Percentiles rank a stretch among this genome's conserved stretches.
Evolutionary conservation across 2,797 vertebrate species (phyloP).

Genomic region (Sebastes miniatus): DNA sequence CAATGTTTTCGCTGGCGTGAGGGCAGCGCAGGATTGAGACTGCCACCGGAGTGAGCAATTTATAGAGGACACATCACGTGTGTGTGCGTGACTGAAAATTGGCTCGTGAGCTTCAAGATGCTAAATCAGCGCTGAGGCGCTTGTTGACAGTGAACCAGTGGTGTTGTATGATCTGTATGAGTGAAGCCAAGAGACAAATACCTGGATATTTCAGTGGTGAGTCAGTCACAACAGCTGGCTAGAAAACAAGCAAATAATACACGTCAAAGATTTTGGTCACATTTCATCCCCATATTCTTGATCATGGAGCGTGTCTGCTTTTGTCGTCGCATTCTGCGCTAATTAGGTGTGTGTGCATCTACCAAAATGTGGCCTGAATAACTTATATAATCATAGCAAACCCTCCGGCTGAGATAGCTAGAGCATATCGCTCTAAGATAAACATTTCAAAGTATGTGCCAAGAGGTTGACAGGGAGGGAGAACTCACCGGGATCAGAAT

Average conservation of each 20-base stretch:
- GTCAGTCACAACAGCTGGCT: conserved; percentile 78
- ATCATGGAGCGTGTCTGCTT: conserved; percentile 3
- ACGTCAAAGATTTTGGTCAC: conserved; percentile 9
- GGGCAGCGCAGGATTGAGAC: conserved; percentile 18
- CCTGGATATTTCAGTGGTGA: conserved; percentile 74
- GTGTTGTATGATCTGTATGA: not conserved
- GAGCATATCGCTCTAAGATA: conserved; percentile 57
- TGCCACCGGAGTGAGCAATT: conserved; percentile 45
- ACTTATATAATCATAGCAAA: conserved; percentile 63
- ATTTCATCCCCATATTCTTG: conserved; percentile 23
- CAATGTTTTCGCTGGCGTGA: conserved; percentile 70
- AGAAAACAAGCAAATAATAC: conserved; percentile 61
- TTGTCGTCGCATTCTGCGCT: conserved; percentile 23
- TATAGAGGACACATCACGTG: conserved; percentile 47
- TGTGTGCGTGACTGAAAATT: conserved; percentile 39
- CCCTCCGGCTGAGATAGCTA: conserved; percentile 59
- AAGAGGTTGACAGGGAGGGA: conserved; percentile 35
- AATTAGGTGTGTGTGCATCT: conserved; percentile 36
- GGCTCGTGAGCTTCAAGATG: conserved; percentile 19
- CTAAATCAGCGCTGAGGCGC: conserved; percentile 23
- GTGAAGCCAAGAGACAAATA: conserved; percentile 55
- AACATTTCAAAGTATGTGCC: conserved; percentile 65
- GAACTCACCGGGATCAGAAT: conserved; percentile 74
- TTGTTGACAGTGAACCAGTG: conserved; percentile 13
- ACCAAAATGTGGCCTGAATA: conserved; percentile 60